These are phyloP conservation scores for Nasonia giraulti DNA, from an alignment of 1,140 invertebrate genomes.

Conservation along the genomic window DNA sequence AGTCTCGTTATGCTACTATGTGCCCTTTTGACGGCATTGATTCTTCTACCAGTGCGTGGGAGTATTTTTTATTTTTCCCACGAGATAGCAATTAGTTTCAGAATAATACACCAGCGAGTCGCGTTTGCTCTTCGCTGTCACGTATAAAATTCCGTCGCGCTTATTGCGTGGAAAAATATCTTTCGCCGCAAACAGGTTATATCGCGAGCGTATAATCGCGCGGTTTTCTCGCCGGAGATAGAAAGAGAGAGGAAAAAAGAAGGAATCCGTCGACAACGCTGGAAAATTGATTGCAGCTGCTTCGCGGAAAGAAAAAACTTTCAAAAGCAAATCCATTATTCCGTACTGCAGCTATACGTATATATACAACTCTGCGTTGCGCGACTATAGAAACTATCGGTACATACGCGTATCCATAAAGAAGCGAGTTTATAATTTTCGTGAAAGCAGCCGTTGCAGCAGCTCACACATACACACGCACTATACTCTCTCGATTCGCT, in stretches of 20 bases:
- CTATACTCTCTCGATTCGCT: not conserved
- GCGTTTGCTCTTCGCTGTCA: too few species aligned
- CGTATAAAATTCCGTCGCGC: too few species aligned
- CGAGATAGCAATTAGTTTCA: too few species aligned
- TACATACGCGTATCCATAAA: not conserved
- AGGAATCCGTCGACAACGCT: not conserved
- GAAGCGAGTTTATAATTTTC: conserved; percentile 23
- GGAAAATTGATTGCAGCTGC: not conserved
- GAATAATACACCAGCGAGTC: too few species aligned
- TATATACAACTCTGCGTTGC: too few species aligned
- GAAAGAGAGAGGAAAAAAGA: not conserved
- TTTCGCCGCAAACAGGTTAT: not conserved
- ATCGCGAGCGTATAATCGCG: too few species aligned
- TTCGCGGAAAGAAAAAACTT: not conserved
- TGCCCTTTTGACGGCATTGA: too few species aligned
- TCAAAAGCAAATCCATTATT: not conserved
- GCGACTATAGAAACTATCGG: not conserved
- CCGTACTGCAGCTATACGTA: not conserved
- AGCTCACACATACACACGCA: not conserved
- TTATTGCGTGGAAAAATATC: not conserved
- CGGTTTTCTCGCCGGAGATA: too few species aligned
- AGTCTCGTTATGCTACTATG: not conserved
- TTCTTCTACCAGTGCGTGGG: too few species aligned
- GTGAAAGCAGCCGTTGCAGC: conserved; percentile 19
- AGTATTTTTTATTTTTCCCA: too few species aligned